These are phyloP conservation scores for Lycia hirtaria DNA, from an alignment of 2,888 invertebrate genomes.

Conservation along the genomic window DNA sequence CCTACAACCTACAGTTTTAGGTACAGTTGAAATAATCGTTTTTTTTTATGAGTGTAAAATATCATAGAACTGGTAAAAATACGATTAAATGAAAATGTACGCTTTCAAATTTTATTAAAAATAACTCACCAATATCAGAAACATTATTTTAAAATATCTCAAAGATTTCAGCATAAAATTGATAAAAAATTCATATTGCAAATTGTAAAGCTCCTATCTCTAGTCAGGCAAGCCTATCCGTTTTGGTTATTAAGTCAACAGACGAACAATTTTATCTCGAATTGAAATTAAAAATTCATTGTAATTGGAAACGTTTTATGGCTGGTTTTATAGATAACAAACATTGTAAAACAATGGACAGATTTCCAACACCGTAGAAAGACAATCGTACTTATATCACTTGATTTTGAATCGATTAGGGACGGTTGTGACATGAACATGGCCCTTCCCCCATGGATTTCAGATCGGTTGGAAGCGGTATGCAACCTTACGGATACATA, in stretches of 20 bases:
- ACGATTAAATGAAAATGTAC: no score
- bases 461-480: no score
- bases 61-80: no score
- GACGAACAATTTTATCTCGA: slow-evolving; percentile 12
- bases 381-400: neutral
- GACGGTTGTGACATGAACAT: no score
- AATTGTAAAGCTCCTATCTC: neutral
- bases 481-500: no score
- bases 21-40: no score
- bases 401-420: neutral
- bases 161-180: neutral
- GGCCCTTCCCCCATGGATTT: no score
- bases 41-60: no score
- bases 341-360: slow-evolving; percentile 9
- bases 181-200: neutral
- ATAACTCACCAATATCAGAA: slow-evolving; percentile 52
- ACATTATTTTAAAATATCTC: slow-evolving; percentile 42
- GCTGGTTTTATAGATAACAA: slow-evolving; percentile 9
- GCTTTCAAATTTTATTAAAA: neutral
- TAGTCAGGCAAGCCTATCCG: slow-evolving; percentile 5
- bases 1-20: no score
- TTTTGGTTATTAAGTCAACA: slow-evolving; percentile 29
- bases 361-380: neutral
- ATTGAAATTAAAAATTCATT: slow-evolving; percentile 15
- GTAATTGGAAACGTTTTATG: slow-evolving; percentile 14